Evolutionary conservation across 2,113 vertebrate species (phyloP), one percentile per base, ranked within the genome.

Genomic region (Aix galericulata): DNA sequence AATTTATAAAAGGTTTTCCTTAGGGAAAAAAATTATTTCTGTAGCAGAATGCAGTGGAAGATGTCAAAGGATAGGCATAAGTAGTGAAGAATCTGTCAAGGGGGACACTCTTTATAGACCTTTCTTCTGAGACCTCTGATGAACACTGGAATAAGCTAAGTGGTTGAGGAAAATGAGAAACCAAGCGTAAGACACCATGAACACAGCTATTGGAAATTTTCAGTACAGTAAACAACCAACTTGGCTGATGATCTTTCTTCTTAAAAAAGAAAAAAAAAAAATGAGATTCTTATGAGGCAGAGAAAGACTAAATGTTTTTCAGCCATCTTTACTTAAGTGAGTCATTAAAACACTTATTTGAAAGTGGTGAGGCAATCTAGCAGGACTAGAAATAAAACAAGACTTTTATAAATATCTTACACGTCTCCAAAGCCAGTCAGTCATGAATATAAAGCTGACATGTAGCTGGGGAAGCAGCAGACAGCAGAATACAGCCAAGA

Each of bases 321-420:
- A 69, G 29, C 17, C 62, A 29, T 27, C 56, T 79, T 83, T 79
- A 75, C 14, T 83, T 53, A 62, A 27, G 27, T 25, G 29, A 53
- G 42, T 34, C 48, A 69, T 34, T 69, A 69, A 64, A 67, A 52
- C 14, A 36, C 12, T 38, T 64, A 46, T 34, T 46, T 83, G 36
- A 79, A 74, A 79, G 38, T 10, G 74, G 42, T 58, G 32, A 91
- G 17, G 20, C 60, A 69, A 59, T 69, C 62, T 40, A 46, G 34
- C 53, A 63, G 50, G 32, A 58, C 55, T 64, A 75, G 83, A 88
- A 84, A 52, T 68, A 87, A 83, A 94, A 2, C 32, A 79, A 79
- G 62, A 74, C 29, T 63, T 83, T 31, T 40, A 74, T 44, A 84
- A 80, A 74, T 46, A 60, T 56, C 66, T 55, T 66, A 1, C 6